Conservation (phyloP, 92 coral and sea anemone genomes). For the Actinostola sp. region DNA sequence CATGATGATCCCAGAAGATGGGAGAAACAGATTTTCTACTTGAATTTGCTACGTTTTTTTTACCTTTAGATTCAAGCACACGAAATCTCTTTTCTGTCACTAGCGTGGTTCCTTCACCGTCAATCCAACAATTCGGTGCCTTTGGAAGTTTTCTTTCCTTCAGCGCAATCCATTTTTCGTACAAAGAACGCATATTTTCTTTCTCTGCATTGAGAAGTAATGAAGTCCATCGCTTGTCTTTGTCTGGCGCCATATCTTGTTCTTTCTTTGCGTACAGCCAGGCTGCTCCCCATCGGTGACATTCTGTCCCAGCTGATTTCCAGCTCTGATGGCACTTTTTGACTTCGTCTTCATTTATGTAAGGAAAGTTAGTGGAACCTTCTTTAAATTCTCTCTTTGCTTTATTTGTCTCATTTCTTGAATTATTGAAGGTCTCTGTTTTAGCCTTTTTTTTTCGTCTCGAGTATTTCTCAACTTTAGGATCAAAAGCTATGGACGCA, state of each 20-base stretch:
- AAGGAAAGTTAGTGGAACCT: constrained; percentile 37
- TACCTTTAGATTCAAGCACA: not conserved
- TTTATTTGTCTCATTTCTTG: constrained; percentile 21
- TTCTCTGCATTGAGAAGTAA: constrained; percentile 62
- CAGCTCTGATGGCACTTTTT: constrained; percentile 52
- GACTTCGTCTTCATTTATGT: constrained; percentile 53
- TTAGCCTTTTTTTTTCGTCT: constrained; percentile 31
- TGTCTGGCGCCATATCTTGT: constrained; percentile 45
- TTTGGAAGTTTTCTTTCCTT: constrained; percentile 6
- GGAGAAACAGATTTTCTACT: too few relatives aligned
- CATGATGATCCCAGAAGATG: not conserved
- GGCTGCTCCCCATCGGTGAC: constrained; percentile 74
- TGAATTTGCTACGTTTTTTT: not conserved
- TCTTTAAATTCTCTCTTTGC: not conserved
- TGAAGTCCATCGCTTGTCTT: constrained; percentile 57
- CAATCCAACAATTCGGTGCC: not conserved
- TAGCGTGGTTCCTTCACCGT: not conserved
- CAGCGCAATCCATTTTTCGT: constrained; percentile 41
- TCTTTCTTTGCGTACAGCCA: constrained; percentile 81
- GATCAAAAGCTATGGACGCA: constrained; percentile 79
- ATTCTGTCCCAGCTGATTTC: constrained; percentile 60
- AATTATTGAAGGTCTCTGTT: constrained; percentile 17
- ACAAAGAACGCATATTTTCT: constrained; percentile 53
- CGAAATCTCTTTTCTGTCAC: not conserved
- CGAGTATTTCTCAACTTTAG: constrained; percentile 47